Conservation (phyloP, 2,113 vertebrate genomes). For the Sprattus sprattus region DNA sequence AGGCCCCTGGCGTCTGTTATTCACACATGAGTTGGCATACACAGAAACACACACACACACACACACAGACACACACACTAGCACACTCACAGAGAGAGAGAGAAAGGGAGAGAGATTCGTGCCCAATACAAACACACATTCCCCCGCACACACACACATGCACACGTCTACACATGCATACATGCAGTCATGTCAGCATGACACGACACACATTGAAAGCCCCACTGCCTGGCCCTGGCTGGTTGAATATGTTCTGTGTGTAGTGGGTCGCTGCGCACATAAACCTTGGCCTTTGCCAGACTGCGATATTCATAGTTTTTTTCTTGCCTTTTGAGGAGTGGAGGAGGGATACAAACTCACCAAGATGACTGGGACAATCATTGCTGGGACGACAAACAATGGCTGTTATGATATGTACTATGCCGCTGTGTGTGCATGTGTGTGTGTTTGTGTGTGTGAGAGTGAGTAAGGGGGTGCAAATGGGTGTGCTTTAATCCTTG, state of each 20-base stretch:
- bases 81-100: neutral
- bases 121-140: neutral
- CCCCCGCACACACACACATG: constrained; percentile 32
- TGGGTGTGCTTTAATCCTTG: neutral
- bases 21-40: constrained; percentile 43
- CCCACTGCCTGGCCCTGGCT: neutral
- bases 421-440: neutral
- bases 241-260: constrained; percentile 6
- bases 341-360: neutral
- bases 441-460: constrained; percentile 29
- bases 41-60: constrained; percentile 34
- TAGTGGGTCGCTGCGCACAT: neutral
- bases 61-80: constrained; percentile 1
- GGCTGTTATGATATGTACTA: neutral
- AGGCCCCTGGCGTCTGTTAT: constrained; percentile 47
- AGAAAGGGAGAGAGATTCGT: neutral
- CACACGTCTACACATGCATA: constrained; percentile 34
- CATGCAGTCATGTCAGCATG: neutral
- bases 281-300: neutral
- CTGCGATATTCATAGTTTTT: neutral
- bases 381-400: neutral
- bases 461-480: neutral
- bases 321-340: neutral
- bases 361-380: neutral
- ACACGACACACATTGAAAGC: neutral